Base-by-base conservation (phyloP, 2,888 invertebrate genomes). In the Isotomurus palustris region DNA sequence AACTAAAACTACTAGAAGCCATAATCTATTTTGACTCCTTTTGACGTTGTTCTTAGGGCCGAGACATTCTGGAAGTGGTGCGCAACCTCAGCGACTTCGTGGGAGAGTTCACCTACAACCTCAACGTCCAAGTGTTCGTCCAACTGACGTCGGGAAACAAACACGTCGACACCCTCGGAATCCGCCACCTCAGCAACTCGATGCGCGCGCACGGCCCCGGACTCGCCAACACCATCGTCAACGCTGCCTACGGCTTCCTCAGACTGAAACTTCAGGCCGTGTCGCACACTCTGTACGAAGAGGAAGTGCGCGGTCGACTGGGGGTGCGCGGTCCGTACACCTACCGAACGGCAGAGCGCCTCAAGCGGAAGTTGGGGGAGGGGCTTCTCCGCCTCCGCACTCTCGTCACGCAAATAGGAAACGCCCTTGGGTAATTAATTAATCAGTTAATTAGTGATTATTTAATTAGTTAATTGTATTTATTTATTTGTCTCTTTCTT, bases 51-150 rank as follows among this genome's bases (percentile, higher is more conserved):
- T 70, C 72, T 21, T 60, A 84, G 81, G 96, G 97, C 12, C 79
- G 96, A 55, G 97, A 97, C 79, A 91, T 97, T 1, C 78, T 99
- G 57, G 92, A 95, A 79, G 94, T 99, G 58, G 96, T 96, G 90
- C 81, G 94, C 40, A 95, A 96, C 74, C 91, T 99, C 62, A 87
- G 93, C 72, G 84, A 91, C 48, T 99, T 99, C 76, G 95, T 96
- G 12, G 85, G 89, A 0, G 87, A 87, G 72, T 97, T 92, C 77
- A 80, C 88, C 21, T 99, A 99, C 76, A 96, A 97, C 77, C 81
- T 99, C 68, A 95, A 95, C 74, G 91, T 91, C 72, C 96, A 97
- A 78, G 86, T 94, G 60, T 99, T 97, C 75, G 84, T 97, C 56
- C 95, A 97, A 76, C 85, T 87, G 68, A 84, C 84, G 54, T 93